These are phyloP conservation scores for Hofmannophila pseudospretella DNA, from an alignment of 2,888 invertebrate genomes.

Conservation along the genomic window DNA sequence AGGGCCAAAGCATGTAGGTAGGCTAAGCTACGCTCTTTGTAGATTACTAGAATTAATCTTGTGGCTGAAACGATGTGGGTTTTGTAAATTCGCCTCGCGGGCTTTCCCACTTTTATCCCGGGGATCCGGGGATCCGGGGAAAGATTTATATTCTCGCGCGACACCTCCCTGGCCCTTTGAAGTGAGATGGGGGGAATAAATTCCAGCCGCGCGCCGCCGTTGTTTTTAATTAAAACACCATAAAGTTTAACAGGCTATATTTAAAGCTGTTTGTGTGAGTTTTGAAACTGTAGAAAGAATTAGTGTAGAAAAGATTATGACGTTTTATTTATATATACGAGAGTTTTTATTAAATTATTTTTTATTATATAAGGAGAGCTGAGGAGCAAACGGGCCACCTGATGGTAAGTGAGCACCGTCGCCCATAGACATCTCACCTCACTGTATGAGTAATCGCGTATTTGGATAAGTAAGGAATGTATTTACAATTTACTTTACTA, in stretches of 20 bases:
- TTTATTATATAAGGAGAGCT: too few relatives aligned
- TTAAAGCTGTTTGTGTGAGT: slow-evolving; percentile 32
- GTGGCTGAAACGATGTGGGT: background rate
- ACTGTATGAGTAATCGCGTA: too few relatives aligned
- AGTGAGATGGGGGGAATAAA: slow-evolving; percentile 63
- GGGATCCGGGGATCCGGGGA: slow-evolving; percentile 50
- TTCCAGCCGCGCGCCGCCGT: slow-evolving; percentile 47
- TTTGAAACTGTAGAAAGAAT: slow-evolving; percentile 8
- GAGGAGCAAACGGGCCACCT: too few relatives aligned
- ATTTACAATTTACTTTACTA: too few relatives aligned
- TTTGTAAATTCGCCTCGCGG: slow-evolving; percentile 12
- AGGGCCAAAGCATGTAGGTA: too few relatives aligned
- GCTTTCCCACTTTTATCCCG: slow-evolving; percentile 54
- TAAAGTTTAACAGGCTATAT: slow-evolving; percentile 39
- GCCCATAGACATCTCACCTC: too few relatives aligned
- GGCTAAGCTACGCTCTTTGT: too few relatives aligned
- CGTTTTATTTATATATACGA: too few relatives aligned
- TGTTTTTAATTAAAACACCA: slow-evolving; percentile 70
- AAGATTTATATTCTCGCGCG: slow-evolving; percentile 67
- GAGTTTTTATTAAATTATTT: too few relatives aligned
- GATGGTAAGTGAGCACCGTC: too few relatives aligned
- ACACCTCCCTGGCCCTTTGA: slow-evolving; percentile 70
- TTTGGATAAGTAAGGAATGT: too few relatives aligned
- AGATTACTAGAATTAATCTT: background rate
- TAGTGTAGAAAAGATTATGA: too few relatives aligned